Evolutionary conservation across 1,140 invertebrate genomes (phyloP), one percentile per base, ranked within the genome.

Genomic region (Paralvinella palmiformis): DNA sequence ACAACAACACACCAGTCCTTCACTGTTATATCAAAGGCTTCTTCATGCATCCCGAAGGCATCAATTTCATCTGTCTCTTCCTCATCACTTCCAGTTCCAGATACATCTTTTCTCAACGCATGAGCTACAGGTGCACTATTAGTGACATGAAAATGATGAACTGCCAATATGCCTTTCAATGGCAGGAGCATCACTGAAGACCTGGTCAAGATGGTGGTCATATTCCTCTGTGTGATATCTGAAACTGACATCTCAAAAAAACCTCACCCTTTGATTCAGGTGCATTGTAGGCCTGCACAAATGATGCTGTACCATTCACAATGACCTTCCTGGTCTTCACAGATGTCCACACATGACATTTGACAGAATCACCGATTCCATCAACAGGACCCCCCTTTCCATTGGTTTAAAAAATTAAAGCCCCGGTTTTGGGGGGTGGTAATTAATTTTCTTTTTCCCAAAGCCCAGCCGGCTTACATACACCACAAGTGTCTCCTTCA

Each of bases 361-460:
- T 52, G 7, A 52, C 48, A 17, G 48, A 52, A 27, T 29, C 48
- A n/a, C 48, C 48, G n/a, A 52, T 52, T 52, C 48, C 48, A 52
- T 20, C 48, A 20, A 52, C 20, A 3, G 48, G 48, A 22, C 48
- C 48, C n/a, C n/a, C 17, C 31, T 22, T 3, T 29, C 48, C 7
- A 27, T 22, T 3, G 48, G 31, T 17, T 6, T 52, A 7, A 13
- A 4, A 20, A 52, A 52, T 27, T 6, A 52, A 29, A 27, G 24
- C 48, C 48, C 24, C n/a, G 7, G 2, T 3, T 27, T 52, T 0
- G 10, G 24, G 48, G 31, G 10, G 13, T 20, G 6, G 48, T 52
- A 29, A 7, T 52, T 52, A 48, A 24, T 48, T 5, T 4, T 24
- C 15, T n/a, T n/a, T 4, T 22, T 7, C 5, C 27, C 45, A 48